Evolutionary conservation across 2,888 invertebrate genomes (phyloP).

Genomic region (Leucozona laternaria): DNA sequence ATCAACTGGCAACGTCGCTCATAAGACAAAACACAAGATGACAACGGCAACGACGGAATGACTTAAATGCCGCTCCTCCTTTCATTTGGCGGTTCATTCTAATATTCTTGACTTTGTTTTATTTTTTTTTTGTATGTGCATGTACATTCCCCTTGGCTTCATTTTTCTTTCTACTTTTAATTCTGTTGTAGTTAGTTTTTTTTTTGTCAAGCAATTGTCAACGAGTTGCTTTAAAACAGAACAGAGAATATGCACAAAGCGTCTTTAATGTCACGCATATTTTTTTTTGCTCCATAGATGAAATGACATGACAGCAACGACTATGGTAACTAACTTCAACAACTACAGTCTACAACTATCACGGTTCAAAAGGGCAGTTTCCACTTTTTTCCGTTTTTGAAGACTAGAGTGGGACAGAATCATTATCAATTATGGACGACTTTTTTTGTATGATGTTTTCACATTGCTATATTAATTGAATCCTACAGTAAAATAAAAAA

Average conservation of each 20-base stretch:
- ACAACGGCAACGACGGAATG: slow-evolving; percentile 49
- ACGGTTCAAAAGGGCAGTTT: slow-evolving; percentile 68
- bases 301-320: slow-evolving; percentile 6
- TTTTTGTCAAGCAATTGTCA: background rate
- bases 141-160: slow-evolving; percentile 17
- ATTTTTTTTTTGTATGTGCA: background rate
- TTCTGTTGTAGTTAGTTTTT: background rate
- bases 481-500: background rate
- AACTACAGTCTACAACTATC: slow-evolving; percentile 42
- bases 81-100: slow-evolving; percentile 43
- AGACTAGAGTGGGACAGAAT: background rate
- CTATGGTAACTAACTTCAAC: background rate
- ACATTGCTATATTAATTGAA: slow-evolving; percentile 15
- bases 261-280: background rate
- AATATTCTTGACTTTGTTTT: slow-evolving; percentile 25
- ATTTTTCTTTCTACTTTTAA: slow-evolving; percentile 27
- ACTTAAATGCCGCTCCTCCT: slow-evolving; percentile 48
- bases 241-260: background rate
- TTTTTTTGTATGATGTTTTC: slow-evolving; percentile 15
- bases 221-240: slow-evolving; percentile 3
- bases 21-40: slow-evolving; percentile 17
- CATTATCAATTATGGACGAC: background rate
- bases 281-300: background rate
- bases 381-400: slow-evolving; percentile 30
- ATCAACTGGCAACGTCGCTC: slow-evolving; percentile 36